Conservation (phyloP, 2,797 vertebrate species). For the Heterohyrax brucei region DNA sequence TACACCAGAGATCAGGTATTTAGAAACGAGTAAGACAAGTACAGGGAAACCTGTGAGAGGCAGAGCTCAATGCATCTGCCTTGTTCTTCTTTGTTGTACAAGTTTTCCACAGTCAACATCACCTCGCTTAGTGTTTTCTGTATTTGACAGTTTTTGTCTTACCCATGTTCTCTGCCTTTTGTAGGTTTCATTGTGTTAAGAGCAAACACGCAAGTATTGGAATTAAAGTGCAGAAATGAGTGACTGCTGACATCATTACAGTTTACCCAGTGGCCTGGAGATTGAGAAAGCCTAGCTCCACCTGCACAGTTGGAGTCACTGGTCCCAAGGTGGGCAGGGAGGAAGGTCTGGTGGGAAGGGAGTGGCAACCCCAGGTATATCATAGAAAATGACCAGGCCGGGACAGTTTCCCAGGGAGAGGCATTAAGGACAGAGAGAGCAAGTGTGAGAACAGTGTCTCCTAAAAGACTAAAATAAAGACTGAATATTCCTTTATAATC, state of each 20-base stretch:
- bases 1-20: not conserved
- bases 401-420: not conserved
- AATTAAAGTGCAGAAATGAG: constrained; percentile 2
- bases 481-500: not conserved
- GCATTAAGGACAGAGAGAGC: not conserved
- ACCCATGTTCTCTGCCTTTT: not conserved
- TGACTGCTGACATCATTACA: not conserved
- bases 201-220: not conserved
- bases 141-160: not conserved
- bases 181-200: not conserved
- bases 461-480: not conserved
- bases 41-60: not conserved
- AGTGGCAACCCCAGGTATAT: not conserved
- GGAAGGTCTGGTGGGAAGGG: not conserved
- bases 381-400: not conserved
- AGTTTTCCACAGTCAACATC: too few relatives aligned
- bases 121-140: not conserved
- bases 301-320: not conserved
- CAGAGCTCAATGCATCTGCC: not conserved
- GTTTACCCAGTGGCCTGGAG: not conserved
- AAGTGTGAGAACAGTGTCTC: not conserved
- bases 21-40: not conserved
- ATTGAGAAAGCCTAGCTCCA: not conserved
- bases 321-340: not conserved
- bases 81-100: not conserved